Conservation (phyloP, 2,888 invertebrate genomes). For the Andrena flavipes region DNA sequence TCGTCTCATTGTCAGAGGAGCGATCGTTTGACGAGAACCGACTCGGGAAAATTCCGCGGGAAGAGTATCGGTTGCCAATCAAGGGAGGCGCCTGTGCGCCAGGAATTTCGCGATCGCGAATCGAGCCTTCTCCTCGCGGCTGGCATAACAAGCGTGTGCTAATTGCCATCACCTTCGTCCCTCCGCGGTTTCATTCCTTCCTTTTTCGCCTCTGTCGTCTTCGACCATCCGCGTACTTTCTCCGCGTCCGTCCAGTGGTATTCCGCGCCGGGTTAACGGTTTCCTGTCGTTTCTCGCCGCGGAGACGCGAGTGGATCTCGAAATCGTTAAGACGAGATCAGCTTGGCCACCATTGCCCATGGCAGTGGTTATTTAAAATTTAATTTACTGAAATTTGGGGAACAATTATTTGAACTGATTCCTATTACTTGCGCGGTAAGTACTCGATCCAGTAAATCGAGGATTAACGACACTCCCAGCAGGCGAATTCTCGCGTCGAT, state of each 20-base stretch:
- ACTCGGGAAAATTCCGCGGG: slow-evolving; percentile 60
- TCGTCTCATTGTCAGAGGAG: slow-evolving; percentile 13
- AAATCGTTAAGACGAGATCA: too few relatives aligned
- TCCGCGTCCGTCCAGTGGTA: slow-evolving; percentile 22
- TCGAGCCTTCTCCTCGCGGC: slow-evolving; percentile 56
- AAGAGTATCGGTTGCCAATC: slow-evolving; percentile 66
- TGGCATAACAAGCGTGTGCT: slow-evolving; percentile 80
- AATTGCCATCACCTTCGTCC: slow-evolving; percentile 73
- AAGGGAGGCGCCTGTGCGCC: slow-evolving; percentile 69
- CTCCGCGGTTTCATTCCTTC: slow-evolving; percentile 41
- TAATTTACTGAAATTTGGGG: too few relatives aligned
- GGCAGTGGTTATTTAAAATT: too few relatives aligned
- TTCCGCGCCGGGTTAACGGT: slow-evolving; percentile 14
- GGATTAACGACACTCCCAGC: slow-evolving; percentile 19
- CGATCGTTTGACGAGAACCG: slow-evolving; percentile 66
- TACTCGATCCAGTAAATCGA: not conserved
- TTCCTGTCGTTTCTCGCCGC: not conserved
- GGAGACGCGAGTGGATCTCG: not conserved
- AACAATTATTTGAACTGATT: not conserved
- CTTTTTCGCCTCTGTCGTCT: not conserved
- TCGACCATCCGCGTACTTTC: slow-evolving; percentile 13
- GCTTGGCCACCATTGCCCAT: too few relatives aligned
- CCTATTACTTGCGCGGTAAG: not conserved
- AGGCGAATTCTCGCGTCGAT: slow-evolving; percentile 32
- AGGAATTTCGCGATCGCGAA: slow-evolving; percentile 72